Evolutionary conservation across 2,113 vertebrate species (phyloP).

Genomic region (Ammodytes dubius): DNA sequence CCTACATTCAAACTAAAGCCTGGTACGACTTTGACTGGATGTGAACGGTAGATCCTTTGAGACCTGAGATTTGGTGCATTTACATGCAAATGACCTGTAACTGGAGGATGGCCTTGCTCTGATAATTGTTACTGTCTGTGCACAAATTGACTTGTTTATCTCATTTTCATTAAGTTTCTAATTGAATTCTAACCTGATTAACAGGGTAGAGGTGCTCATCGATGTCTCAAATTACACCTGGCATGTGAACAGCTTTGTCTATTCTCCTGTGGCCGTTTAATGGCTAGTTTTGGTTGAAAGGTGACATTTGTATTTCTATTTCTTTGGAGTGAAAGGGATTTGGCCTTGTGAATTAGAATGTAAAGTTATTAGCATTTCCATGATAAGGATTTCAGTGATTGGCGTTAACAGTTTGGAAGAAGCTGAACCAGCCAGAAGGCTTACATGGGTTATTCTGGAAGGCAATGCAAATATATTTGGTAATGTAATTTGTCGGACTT

Average conservation of each 20-base stretch:
- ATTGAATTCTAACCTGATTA: conserved; percentile 56
- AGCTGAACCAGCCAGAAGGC: too few species aligned
- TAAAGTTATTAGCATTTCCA: neutral
- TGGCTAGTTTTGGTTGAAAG: neutral
- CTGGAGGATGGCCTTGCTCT: conserved; percentile 4
- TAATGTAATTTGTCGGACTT: neutral
- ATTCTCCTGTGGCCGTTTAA: conserved; percentile 13
- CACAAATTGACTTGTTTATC: conserved; percentile 53
- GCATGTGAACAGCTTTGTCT: conserved; percentile 6
- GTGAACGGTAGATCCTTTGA: neutral
- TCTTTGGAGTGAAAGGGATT: neutral
- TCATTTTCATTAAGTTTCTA: conserved; percentile 51
- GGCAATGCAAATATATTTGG: neutral
- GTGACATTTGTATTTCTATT: neutral
- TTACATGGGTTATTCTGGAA: too few species aligned
- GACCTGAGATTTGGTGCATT: conserved; percentile 16
- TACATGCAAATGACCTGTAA: conserved; percentile 15
- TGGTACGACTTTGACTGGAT: neutral
- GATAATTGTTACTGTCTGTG: conserved; percentile 54
- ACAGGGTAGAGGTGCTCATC: conserved; percentile 38
- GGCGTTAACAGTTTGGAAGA: too few species aligned
- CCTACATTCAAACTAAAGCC: neutral
- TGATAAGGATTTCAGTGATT: neutral
- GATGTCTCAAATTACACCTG: conserved; percentile 34
- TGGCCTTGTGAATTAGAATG: neutral